These are phyloP conservation scores for Carassius auratus DNA, from an alignment of 2,113 vertebrate genomes.

Conservation along the genomic window DNA sequence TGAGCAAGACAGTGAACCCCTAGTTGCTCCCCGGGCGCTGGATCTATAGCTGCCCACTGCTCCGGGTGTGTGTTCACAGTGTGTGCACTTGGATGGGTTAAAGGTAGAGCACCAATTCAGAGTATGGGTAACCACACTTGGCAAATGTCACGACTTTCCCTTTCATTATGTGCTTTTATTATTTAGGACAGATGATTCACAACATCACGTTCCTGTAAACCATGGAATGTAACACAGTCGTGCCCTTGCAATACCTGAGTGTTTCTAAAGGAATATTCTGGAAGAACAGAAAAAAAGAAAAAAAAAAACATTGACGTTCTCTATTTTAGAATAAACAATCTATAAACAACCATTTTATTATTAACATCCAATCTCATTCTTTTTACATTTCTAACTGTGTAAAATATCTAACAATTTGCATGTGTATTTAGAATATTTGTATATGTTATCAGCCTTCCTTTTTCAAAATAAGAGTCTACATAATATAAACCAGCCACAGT, in stretches of 20 bases:
- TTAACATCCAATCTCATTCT: not conserved
- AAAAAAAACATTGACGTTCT: not conserved
- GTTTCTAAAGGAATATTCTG: not conserved
- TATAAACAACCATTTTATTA: not conserved
- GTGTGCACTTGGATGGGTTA: too few relatives aligned
- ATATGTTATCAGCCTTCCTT: not conserved
- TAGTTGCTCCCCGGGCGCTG: too few relatives aligned
- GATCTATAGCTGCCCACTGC: too few relatives aligned
- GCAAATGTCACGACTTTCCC: too few relatives aligned
- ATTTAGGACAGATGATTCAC: not conserved
- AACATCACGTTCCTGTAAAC: not conserved
- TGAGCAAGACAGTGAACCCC: too few relatives aligned
- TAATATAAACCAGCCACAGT: not conserved
- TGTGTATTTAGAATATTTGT: not conserved
- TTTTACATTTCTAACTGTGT: not conserved
- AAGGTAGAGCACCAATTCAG: too few relatives aligned
- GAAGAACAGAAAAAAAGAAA: not conserved
- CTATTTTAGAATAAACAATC: not conserved
- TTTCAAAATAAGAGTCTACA: not conserved
- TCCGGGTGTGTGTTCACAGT: too few relatives aligned
- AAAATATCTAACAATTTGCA: not conserved
- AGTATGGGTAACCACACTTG: too few relatives aligned
- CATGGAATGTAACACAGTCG: not conserved
- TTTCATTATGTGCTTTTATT: not conserved
- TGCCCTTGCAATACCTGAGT: constrained; percentile 10